Percentiles rank a stretch among this genome's conserved stretches.
These are phyloP conservation scores for Bungarus multicinctus DNA, from an alignment of 2,113 vertebrate genomes.

Conservation along the genomic window DNA sequence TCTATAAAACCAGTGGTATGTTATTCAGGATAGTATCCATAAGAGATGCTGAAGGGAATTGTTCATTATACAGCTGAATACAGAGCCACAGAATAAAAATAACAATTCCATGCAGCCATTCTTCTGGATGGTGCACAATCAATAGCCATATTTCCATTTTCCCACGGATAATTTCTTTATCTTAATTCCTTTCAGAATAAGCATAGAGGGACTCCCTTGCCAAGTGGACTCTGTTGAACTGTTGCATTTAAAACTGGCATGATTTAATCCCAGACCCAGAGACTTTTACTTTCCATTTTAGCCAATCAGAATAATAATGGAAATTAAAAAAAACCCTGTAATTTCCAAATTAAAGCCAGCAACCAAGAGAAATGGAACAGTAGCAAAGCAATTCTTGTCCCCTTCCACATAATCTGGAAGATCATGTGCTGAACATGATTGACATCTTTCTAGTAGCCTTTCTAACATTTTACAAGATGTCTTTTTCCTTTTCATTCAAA, in stretches of 20 bases:
- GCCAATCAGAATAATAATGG: neutral
- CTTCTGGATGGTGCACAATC: neutral
- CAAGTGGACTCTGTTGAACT: neutral
- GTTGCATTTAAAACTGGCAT: neutral
- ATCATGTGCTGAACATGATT: neutral
- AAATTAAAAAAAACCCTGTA: neutral
- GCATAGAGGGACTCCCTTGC: neutral
- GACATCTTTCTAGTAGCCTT: neutral
- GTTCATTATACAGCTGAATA: neutral
- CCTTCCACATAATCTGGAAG: neutral
- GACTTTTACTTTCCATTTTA: neutral
- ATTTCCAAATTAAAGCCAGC: neutral
- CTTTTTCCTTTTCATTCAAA: neutral
- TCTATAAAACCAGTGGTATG: neutral
- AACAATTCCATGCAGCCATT: neutral
- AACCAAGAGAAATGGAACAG: neutral
- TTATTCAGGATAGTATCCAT: neutral
- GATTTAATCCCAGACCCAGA: neutral
- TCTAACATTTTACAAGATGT: neutral
- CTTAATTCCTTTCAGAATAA: neutral
- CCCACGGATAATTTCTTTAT: neutral
- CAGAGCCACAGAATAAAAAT: neutral
- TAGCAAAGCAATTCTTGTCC: neutral
- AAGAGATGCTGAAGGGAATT: neutral
- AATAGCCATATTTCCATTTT: neutral